Conservation (phyloP, 1,140 invertebrate genomes). For the Papilio helenus region DNA sequence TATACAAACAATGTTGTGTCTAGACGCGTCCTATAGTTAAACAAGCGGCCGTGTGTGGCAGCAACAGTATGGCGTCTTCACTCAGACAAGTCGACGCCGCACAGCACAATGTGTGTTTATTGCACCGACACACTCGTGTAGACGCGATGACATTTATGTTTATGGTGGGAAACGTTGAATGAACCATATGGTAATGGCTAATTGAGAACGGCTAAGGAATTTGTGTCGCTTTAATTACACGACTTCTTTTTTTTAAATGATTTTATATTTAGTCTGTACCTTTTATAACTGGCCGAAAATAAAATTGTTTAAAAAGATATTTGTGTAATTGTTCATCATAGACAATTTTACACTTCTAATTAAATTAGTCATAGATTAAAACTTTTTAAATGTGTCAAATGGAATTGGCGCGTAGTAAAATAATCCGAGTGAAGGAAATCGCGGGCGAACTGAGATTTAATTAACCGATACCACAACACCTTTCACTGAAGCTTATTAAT, state of each 20-base stretch:
- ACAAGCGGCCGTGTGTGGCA: slow-evolving; percentile 42
- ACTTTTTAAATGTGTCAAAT: slow-evolving; percentile 5
- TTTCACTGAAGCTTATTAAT: slow-evolving; percentile 35
- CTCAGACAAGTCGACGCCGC: slow-evolving; percentile 57
- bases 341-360: neutral
- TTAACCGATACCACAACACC: slow-evolving; percentile 26
- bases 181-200: slow-evolving; percentile 25
- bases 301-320: neutral
- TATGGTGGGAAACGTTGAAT: slow-evolving; percentile 36
- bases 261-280: slow-evolving; percentile 12
- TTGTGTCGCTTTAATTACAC: slow-evolving; percentile 31
- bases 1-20: neutral
- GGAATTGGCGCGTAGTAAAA: neutral
- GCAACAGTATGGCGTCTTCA: slow-evolving; percentile 44
- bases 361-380: neutral
- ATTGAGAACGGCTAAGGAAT: slow-evolving; percentile 11
- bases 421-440: slow-evolving; percentile 26
- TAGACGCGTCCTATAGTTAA: slow-evolving; percentile 29
- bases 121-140: slow-evolving; percentile 25
- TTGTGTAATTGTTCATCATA: neutral
- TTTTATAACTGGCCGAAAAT: slow-evolving; percentile 23
- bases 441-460: slow-evolving; percentile 27
- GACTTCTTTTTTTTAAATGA: slow-evolving; percentile 7
- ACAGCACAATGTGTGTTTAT: slow-evolving; percentile 40
- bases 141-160: slow-evolving; percentile 32